Evolutionary conservation across 2,113 vertebrate species (phyloP).

Genomic region (Crotalus viridis): DNA sequence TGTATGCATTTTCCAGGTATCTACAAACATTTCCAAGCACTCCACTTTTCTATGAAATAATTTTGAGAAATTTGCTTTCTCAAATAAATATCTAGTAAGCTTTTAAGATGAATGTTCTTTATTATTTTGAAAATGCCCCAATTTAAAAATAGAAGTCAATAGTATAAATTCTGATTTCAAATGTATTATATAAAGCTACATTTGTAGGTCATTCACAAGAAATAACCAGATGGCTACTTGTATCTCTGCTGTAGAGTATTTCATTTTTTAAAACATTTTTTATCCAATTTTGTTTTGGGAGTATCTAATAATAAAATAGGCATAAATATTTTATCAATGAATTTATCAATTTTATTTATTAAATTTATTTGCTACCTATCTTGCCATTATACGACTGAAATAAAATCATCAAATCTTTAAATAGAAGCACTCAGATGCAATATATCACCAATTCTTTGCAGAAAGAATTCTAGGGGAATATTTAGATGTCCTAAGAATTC

Average conservation of each 20-base stretch:
- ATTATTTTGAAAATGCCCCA: background rate
- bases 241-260: background rate
- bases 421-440: background rate
- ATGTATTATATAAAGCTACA: background rate
- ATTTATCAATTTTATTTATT: background rate
- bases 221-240: background rate
- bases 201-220: background rate
- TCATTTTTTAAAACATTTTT: background rate
- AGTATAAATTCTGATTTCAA: background rate
- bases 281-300: background rate
- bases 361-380: background rate
- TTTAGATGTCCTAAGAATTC: background rate
- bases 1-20: background rate
- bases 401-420: background rate
- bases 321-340: background rate
- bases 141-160: background rate
- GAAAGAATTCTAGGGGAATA: background rate
- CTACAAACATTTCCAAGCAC: background rate
- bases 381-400: background rate
- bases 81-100: background rate
- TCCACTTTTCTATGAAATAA: background rate
- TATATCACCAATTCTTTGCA: background rate
- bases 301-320: background rate
- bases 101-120: background rate
- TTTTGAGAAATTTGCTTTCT: background rate